Percentiles rank a stretch among this genome's conserved stretches.
Conservation (phyloP, 1,140 invertebrate species). For the Macrobrachium rosenbergii region DNA sequence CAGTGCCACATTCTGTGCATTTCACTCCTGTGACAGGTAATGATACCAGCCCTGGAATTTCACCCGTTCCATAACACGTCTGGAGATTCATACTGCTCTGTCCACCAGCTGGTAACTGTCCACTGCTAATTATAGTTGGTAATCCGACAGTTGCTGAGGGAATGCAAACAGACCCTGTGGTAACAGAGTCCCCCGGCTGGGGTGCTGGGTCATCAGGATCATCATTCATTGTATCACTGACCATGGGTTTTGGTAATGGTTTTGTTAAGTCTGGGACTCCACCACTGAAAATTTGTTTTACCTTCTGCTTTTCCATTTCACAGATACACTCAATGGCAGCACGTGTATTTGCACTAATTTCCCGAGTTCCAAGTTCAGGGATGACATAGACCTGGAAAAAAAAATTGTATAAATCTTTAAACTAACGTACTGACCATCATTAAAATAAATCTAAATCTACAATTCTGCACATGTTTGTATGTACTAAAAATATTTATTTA, state of each 20-base stretch:
- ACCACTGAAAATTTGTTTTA: constrained; percentile 20
- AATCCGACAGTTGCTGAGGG: neutral
- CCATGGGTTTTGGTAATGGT: neutral
- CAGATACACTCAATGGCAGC: constrained; percentile 16
- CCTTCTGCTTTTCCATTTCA: constrained; percentile 30
- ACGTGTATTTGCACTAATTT: neutral
- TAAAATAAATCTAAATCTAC: no score
- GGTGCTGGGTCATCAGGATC: constrained; percentile 28
- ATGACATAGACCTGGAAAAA: constrained; percentile 50
- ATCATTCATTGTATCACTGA: neutral
- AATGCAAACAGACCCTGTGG: neutral
- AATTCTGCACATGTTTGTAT: no score
- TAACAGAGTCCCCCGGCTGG: neutral
- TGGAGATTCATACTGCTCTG: neutral
- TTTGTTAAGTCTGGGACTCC: no score
- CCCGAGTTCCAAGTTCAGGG: constrained; percentile 25
- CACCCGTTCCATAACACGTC: neutral
- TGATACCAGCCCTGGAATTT: neutral
- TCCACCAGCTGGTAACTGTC: neutral
- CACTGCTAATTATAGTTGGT: neutral
- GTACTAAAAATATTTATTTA: no score
- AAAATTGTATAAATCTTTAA: neutral
- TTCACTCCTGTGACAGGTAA: neutral
- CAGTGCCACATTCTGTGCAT: constrained; percentile 18
- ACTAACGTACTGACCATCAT: neutral